These are phyloP conservation scores for Onthophagus taurus DNA, from an alignment of 1,140 invertebrate genomes.

Conservation along the genomic window DNA sequence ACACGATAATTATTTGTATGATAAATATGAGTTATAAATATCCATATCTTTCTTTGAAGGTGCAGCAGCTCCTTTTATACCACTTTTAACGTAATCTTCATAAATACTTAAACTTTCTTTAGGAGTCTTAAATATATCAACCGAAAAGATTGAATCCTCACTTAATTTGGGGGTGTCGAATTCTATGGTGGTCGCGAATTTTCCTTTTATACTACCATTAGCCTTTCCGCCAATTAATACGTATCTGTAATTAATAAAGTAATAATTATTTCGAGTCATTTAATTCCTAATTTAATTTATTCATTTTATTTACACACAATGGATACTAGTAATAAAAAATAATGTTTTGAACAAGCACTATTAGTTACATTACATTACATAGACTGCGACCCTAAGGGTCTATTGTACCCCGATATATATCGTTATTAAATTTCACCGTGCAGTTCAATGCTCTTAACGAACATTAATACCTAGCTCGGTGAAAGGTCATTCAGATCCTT, in stretches of 20 bases:
- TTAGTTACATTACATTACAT: too few relatives aligned
- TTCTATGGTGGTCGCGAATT: conserved; percentile 21
- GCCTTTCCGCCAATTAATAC: conserved; percentile 47
- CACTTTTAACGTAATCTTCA: conserved; percentile 30
- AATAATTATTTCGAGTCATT: conserved; percentile 2
- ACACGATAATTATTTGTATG: conserved; percentile 18
- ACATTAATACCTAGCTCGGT: too few relatives aligned
- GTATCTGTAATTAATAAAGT: conserved; percentile 37
- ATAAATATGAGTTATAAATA: conserved; percentile 32
- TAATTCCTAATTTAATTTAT: not conserved
- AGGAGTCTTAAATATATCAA: conserved; percentile 42
- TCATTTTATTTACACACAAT: not conserved
- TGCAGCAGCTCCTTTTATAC: conserved; percentile 23
- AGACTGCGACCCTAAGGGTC: too few relatives aligned
- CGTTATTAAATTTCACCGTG: too few relatives aligned
- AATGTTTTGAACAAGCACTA: too few relatives aligned
- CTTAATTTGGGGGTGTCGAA: conserved; percentile 30
- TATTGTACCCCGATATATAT: too few relatives aligned
- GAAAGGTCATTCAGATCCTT: too few relatives aligned
- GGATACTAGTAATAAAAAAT: too few relatives aligned
- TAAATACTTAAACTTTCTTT: conserved; percentile 31
- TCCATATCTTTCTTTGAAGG: conserved; percentile 26
- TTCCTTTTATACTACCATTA: conserved; percentile 44
- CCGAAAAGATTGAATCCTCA: conserved; percentile 41
- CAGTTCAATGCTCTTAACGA: too few relatives aligned